Conservation (phyloP, 2,888 invertebrate genomes). For the Parnassius apollo region DNA sequence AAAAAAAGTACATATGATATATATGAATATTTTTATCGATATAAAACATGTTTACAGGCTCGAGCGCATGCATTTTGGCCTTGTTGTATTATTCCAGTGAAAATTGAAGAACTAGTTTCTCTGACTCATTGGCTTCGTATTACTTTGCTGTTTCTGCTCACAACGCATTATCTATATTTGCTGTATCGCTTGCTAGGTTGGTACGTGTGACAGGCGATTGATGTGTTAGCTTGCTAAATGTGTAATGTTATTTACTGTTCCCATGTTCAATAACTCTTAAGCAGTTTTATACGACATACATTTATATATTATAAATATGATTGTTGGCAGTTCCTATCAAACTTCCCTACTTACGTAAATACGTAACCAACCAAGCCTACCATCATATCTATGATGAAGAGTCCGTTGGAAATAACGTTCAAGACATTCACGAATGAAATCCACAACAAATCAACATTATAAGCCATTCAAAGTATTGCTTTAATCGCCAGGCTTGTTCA, state of each 20-base stretch:
- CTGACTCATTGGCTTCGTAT: conserved; percentile 45
- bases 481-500: no score
- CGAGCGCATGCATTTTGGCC: conserved; percentile 27
- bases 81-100: conserved; percentile 41
- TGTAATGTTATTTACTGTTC: neutral
- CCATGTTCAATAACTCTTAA: no score
- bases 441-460: no score
- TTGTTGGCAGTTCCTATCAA: no score
- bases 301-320: no score
- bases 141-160: conserved; percentile 28
- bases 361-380: no score
- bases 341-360: no score
- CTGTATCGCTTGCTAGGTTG: conserved; percentile 3
- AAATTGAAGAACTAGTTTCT: conserved; percentile 38
- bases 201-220: conserved; percentile 5
- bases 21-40: neutral
- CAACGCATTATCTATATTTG: conserved; percentile 15
- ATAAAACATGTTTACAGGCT: conserved; percentile 10
- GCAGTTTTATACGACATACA: no score
- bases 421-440: no score
- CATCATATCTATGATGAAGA: no score
- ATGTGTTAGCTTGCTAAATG: conserved; percentile 9
- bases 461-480: no score
- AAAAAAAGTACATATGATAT: neutral
- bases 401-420: no score